Percentiles rank a stretch among this genome's conserved stretches.
These are phyloP conservation scores for Falco peregrinus DNA, from an alignment of 2,797 vertebrate species.

Conservation along the genomic window DNA sequence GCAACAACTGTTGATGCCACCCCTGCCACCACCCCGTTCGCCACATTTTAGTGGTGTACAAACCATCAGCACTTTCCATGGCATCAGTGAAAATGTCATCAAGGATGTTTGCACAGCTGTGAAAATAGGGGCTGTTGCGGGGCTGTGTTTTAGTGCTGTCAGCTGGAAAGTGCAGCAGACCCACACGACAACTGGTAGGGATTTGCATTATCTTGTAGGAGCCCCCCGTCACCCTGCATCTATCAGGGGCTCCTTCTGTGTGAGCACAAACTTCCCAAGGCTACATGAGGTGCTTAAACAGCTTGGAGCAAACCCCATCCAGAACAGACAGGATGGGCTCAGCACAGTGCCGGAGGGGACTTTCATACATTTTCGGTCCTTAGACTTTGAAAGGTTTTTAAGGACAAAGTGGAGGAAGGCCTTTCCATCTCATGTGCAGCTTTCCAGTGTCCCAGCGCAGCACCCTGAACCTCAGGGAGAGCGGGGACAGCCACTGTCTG, in stretches of 20 bases:
- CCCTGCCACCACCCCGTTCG: background rate
- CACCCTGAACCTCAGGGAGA: background rate
- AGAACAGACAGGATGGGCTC: background rate
- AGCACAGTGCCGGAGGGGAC: background rate
- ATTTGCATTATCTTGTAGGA: background rate
- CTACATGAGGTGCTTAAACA: background rate
- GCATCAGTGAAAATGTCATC: background rate
- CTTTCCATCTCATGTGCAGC: background rate
- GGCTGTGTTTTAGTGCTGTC: background rate
- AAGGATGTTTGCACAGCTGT: constrained; percentile 55
- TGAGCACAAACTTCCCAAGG: background rate
- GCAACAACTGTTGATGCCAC: background rate
- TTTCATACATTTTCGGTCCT: accelerated
- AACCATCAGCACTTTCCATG: background rate
- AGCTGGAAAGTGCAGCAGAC: background rate
- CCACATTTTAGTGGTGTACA: background rate
- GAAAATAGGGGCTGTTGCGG: background rate
- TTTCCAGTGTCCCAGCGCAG: background rate
- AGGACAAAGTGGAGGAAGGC: background rate
- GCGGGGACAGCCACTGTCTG: background rate
- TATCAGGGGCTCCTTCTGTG: background rate
- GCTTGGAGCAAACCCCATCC: background rate
- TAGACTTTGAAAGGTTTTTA: background rate
- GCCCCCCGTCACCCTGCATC: background rate
- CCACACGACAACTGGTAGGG: background rate